Evolutionary conservation across 2,888 invertebrate species (phyloP), one percentile per base, ranked within the genome.

Genomic region (Tribolium freemani): DNA sequence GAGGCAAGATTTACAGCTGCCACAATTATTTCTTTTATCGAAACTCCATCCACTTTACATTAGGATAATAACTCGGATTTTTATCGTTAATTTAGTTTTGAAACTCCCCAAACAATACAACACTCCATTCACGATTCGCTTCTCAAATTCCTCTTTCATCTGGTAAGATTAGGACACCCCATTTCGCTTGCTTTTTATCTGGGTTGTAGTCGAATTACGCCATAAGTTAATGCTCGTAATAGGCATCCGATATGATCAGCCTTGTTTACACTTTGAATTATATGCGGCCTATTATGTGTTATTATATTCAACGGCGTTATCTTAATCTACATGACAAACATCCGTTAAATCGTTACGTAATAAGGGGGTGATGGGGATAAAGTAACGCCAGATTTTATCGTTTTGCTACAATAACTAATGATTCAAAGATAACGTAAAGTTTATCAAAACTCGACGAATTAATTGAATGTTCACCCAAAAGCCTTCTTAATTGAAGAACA

Each of bases 321-420:
- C 82, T 81, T 77, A 78, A 83, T 83, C 81, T 79, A 74, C 75
- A 76, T 75, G 77, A 78, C 79, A 81, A 80, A 80, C 81, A 80
- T 80, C 81, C 81, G 82, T 82, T 82, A 81, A 81, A 82, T 82
- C 79, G 81, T 81, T 82, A 79, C 77, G 78, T 80, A 81, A 81
- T 79, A 77, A 78, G 76, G 77, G 80, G 78, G 69, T 70, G 77
- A 75, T 75, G 63, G 71, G 76, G 75, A 73, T 54, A 71, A 76
- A 58, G 44, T 58, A 58, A 44, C 58, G 58, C 44, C 58, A 58
- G 58, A 58, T 58, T 58, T 60, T 60, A 60, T 60, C 60, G 46
- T 46, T 26, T 60, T 48, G 60, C 44, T 48, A n/a, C 20, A 26
- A 26, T 31, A 46, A 48, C 46, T 60, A 60, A 21, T 26, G 16